Conservation (phyloP, 2,888 invertebrate genomes). For the Drosophila testacea region DNA sequence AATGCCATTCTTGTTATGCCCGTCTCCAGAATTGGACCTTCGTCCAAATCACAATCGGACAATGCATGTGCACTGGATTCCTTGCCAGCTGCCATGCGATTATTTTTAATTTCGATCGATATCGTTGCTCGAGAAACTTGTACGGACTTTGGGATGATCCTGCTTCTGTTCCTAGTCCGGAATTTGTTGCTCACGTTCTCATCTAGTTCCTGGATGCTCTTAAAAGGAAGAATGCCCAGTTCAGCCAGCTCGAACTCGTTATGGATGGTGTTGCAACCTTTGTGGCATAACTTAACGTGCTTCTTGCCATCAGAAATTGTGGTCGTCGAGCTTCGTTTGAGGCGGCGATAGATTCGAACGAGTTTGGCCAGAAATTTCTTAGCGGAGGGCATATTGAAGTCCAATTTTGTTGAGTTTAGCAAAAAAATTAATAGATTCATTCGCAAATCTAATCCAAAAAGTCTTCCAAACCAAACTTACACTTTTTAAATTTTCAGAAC, state of each 20-base stretch:
- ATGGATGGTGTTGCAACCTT: slow-evolving; percentile 8
- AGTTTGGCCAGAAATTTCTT: slow-evolving; percentile 32
- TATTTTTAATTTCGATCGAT: background rate
- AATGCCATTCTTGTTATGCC: slow-evolving; percentile 38
- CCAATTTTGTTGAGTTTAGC: slow-evolving; percentile 1
- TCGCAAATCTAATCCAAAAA: slow-evolving; percentile 1
- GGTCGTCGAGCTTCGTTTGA: slow-evolving; percentile 3
- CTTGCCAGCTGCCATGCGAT: slow-evolving; percentile 30
- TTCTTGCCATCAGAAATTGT: background rate
- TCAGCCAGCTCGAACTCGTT: background rate
- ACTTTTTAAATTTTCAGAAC: slow-evolving; percentile 10
- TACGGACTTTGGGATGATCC: slow-evolving; percentile 1
- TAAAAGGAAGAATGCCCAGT: background rate
- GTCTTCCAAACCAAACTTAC: slow-evolving; percentile 1
- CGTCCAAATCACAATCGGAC: background rate
- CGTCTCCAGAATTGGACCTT: slow-evolving; percentile 38
- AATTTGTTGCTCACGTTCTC: background rate
- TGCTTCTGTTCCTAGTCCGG: background rate
- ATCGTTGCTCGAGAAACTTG: background rate
- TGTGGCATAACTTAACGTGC: slow-evolving; percentile 1
- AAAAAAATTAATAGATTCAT: background rate
- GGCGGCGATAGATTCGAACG: slow-evolving; percentile 23
- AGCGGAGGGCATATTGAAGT: slow-evolving; percentile 22
- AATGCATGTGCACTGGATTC: background rate
- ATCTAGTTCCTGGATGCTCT: background rate